These are phyloP conservation scores for Cryptocephalus moraei DNA, from an alignment of 2,888 invertebrate genomes.

Conservation along the genomic window DNA sequence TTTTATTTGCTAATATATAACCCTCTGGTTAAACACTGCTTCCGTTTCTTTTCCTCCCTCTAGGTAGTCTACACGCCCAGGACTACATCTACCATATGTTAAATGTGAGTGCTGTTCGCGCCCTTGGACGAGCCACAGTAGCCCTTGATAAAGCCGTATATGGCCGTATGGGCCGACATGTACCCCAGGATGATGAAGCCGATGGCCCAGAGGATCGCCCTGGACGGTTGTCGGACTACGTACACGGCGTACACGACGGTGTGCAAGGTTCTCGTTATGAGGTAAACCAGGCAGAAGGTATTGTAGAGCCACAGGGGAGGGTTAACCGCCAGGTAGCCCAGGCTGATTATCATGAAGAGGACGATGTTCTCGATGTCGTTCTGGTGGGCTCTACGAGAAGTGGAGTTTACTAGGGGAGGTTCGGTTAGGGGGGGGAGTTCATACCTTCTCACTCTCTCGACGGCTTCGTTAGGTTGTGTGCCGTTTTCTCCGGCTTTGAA, in stretches of 20 bases:
- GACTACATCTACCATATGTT: too few relatives aligned
- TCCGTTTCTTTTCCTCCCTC: too few relatives aligned
- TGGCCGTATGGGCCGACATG: slow-evolving; percentile 19
- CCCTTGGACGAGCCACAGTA: background rate
- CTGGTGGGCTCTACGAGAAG: slow-evolving; percentile 48
- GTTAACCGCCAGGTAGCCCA: slow-evolving; percentile 49
- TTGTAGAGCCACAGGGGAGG: slow-evolving; percentile 44
- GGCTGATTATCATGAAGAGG: slow-evolving; percentile 50
- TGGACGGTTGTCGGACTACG: slow-evolving; percentile 47
- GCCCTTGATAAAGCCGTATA: slow-evolving; percentile 12
- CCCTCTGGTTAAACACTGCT: too few relatives aligned
- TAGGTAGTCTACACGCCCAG: too few relatives aligned
- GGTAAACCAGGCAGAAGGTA: slow-evolving; percentile 45
- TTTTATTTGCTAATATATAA: too few relatives aligned
- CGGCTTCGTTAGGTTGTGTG: slow-evolving; percentile 35
- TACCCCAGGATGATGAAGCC: slow-evolving; percentile 23
- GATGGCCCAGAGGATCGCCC: slow-evolving; percentile 21
- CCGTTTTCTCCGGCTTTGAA: slow-evolving; percentile 21
- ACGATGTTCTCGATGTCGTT: slow-evolving; percentile 67
- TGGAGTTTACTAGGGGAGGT: background rate
- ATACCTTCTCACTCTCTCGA: slow-evolving; percentile 43
- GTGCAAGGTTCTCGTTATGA: slow-evolving; percentile 47
- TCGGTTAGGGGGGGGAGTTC: slow-evolving; percentile 1
- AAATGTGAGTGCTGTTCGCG: too few relatives aligned
- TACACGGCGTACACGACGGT: slow-evolving; percentile 54